These are phyloP conservation scores for Onchidella celtica DNA, from an alignment of 2,888 invertebrate species.

Conservation along the genomic window DNA sequence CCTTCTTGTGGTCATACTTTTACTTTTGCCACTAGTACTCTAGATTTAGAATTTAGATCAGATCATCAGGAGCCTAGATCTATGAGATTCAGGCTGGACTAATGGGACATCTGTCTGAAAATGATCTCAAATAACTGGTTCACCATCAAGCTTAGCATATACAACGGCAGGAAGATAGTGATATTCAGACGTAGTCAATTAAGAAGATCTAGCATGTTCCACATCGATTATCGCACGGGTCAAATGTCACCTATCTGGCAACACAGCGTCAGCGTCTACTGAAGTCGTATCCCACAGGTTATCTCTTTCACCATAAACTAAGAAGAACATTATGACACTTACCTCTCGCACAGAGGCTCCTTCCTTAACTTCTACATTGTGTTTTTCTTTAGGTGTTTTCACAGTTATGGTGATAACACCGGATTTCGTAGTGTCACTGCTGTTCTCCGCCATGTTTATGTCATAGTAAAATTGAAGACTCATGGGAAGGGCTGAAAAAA, in stretches of 20 bases:
- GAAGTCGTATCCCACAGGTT: no score
- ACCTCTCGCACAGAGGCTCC: slow-evolving; percentile 48
- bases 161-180: no score
- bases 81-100: no score
- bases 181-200: no score
- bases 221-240: slow-evolving; percentile 33
- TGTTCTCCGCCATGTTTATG: slow-evolving; percentile 49
- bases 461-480: not conserved
- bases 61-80: no score
- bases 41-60: no score
- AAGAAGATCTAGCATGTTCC: slow-evolving; percentile 36
- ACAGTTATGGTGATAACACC: slow-evolving; percentile 46
- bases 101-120: no score
- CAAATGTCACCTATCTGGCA: slow-evolving; percentile 16
- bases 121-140: no score
- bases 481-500: not conserved
- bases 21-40: no score
- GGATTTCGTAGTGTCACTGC: slow-evolving; percentile 14
- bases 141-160: no score
- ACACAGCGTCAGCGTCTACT: not conserved
- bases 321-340: not conserved
- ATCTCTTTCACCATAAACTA: not conserved
- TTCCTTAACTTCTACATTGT: slow-evolving; percentile 42
- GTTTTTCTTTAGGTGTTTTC: slow-evolving; percentile 51
- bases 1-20: no score